Base-by-base conservation (phyloP, 2,113 vertebrate species). In the Peromyscus polionotus region DNA sequence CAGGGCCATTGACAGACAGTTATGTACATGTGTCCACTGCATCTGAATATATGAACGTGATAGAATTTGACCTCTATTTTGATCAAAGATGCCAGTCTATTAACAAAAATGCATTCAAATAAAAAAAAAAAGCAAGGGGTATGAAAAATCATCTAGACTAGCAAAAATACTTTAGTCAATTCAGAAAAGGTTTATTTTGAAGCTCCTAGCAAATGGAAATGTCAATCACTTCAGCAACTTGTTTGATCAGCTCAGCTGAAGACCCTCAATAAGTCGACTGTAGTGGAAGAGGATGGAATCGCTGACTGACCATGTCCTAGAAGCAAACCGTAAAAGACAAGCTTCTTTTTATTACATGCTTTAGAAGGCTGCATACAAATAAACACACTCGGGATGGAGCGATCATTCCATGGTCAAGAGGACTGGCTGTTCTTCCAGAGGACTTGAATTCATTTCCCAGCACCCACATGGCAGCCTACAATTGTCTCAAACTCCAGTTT, bases 171-270 rank as follows among this genome's bases (percentile, higher is more conserved):
- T 70, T 88, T 24, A 73, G 72, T 92, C 68, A 45, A 28, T 72
- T 95, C 39, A 93, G 45, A 39, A 83, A 63, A 95, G 33, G 89
- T 79, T 87, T 57, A 75, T 88, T 91, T 85, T 93, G 67, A 48
- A 73, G 75, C 54, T 90, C 87, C 88, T 65, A 45, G 31, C 84
- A 93, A 89, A 86, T 12, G 31, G n/a, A 39, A 75, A 84, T n/a
- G 11, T 45, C 20, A 90, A 76, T 83, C 59, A 83, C 75, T 92
- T 83, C n/a, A 24, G 42, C 70, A 76, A 90, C 65, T 92, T 85
- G 68, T 14, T 84, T 97, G 17, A 59, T 88, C 4, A 75, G 28
- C 80, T 59, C 75, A 77, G 57, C 0, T 90, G 72, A 95, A 91
- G 61, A 97, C 65, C n/a, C 77, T 48, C 5, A 54, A n/a, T 75